phyloP scores from a whole-genome alignment of 2,797 vertebrate genomes.

The Sebastes jordani region DNA sequence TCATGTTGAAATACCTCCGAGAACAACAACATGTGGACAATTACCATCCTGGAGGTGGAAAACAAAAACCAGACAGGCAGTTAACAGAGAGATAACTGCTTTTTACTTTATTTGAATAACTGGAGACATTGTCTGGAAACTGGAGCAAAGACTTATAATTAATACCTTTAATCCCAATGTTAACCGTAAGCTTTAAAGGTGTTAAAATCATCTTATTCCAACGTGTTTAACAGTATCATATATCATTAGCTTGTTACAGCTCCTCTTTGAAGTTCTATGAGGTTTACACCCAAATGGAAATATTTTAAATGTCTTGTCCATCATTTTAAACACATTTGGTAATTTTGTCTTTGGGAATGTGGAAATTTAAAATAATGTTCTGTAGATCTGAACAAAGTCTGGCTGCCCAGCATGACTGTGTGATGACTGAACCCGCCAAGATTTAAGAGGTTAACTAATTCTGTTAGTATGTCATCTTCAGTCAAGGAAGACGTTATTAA shows the following conservation, averaged over 20 bases:
- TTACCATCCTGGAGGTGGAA: constrained; percentile 67
- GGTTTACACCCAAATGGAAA: background rate
- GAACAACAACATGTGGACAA: constrained; percentile 84
- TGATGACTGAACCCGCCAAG: rapidly evolving
- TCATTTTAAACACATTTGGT: background rate
- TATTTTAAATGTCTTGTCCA: background rate
- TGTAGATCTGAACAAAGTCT: background rate
- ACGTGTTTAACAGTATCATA: too few species aligned
- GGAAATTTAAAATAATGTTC: background rate
- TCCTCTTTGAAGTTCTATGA: background rate
- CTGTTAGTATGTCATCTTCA: background rate
- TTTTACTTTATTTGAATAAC: constrained; percentile 8
- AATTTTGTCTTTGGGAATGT: background rate
- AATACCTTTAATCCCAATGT: background rate
- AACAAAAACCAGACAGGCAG: constrained; percentile 61
- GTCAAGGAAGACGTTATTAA: background rate
- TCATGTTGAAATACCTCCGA: constrained; percentile 79
- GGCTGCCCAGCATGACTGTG: too few species aligned
- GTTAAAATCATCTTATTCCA: background rate
- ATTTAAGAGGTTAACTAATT: background rate
- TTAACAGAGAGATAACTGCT: constrained; percentile 49
- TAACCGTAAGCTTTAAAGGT: background rate
- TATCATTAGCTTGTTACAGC: background rate
- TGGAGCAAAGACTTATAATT: background rate
- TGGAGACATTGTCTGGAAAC: background rate